phyloP scores from a whole-genome alignment of 2,113 vertebrate species.

The Sceloporus undulatus region DNA sequence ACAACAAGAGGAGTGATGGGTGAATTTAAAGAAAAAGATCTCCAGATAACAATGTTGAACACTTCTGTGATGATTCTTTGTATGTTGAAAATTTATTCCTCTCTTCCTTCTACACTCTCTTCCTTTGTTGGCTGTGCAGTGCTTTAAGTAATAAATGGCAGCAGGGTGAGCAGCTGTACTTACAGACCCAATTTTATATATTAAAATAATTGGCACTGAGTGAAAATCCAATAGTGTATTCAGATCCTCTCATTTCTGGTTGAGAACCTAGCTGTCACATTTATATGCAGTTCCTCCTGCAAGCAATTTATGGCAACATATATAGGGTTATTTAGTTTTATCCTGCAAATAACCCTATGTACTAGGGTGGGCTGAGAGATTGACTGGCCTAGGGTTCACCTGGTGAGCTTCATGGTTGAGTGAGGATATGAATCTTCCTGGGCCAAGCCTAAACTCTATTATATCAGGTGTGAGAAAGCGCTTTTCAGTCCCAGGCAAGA shows the following conservation, averaged over 20 bases:
- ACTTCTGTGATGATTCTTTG: background rate
- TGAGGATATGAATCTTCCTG: background rate
- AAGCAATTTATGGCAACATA: background rate
- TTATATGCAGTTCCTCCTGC: background rate
- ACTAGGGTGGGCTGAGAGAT: background rate
- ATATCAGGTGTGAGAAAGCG: no score
- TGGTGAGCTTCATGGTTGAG: background rate
- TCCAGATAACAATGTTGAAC: background rate
- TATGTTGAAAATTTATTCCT: no score
- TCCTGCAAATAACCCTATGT: no score
- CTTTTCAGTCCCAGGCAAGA: no score
- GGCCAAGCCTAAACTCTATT: background rate
- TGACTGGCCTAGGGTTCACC: background rate
- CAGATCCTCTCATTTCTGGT: background rate
- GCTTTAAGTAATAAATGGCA: background rate
- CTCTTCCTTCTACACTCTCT: background rate
- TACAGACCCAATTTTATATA: background rate
- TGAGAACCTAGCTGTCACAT: background rate
- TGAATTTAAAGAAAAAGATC: fast-evolving
- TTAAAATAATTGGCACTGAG: background rate
- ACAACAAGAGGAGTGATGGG: background rate
- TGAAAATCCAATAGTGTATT: background rate
- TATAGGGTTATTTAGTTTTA: background rate
- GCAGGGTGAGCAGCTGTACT: background rate
- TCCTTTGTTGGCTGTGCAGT: background rate